Percentiles rank a stretch among this genome's conserved stretches.
Conservation (phyloP, 2,113 vertebrate genomes). For the Aplodontia rufa region DNA sequence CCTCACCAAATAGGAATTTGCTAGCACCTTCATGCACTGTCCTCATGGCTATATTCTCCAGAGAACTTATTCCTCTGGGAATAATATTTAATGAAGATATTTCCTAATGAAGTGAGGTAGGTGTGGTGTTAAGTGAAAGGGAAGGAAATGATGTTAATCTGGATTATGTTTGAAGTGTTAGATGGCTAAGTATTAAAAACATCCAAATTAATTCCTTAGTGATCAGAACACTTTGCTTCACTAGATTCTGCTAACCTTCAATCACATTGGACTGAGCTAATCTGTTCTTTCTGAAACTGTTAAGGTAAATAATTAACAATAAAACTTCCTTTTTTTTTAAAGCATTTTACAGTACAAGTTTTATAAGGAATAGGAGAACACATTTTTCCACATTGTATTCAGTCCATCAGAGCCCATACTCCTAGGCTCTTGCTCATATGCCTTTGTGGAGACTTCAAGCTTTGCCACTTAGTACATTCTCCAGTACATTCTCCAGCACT, state of each 20-base stretch:
- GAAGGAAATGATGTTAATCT: slow-evolving; percentile 72
- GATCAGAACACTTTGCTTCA: slow-evolving; percentile 82
- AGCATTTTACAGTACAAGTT: slow-evolving; percentile 38
- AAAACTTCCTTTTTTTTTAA: slow-evolving; percentile 86
- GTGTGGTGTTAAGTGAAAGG: slow-evolving; percentile 84
- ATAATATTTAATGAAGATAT: slow-evolving; percentile 77
- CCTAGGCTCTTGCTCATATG: slow-evolving; percentile 37
- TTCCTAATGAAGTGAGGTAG: slow-evolving; percentile 86
- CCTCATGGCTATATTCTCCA: slow-evolving; percentile 81
- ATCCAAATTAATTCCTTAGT: slow-evolving; percentile 76
- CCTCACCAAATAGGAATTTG: not conserved
- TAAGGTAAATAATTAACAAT: slow-evolving; percentile 84
- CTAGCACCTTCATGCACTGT: slow-evolving; percentile 53
- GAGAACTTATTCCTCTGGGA: slow-evolving; percentile 75
- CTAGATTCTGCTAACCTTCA: slow-evolving; percentile 81
- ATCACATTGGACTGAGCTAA: slow-evolving; percentile 81
- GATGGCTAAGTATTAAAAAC: slow-evolving; percentile 81
- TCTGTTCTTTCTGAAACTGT: slow-evolving; percentile 83
- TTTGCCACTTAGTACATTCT: slow-evolving; percentile 84
- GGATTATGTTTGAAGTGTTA: slow-evolving; percentile 80
- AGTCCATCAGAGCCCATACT: slow-evolving; percentile 33
- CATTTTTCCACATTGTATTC: slow-evolving; percentile 41
- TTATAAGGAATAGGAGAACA: slow-evolving; percentile 61
- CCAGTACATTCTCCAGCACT: slow-evolving; percentile 87
- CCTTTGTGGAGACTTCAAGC: slow-evolving; percentile 76